Evolutionary conservation across 2,797 vertebrate species (phyloP).

Genomic region (Scarus forsteni): DNA sequence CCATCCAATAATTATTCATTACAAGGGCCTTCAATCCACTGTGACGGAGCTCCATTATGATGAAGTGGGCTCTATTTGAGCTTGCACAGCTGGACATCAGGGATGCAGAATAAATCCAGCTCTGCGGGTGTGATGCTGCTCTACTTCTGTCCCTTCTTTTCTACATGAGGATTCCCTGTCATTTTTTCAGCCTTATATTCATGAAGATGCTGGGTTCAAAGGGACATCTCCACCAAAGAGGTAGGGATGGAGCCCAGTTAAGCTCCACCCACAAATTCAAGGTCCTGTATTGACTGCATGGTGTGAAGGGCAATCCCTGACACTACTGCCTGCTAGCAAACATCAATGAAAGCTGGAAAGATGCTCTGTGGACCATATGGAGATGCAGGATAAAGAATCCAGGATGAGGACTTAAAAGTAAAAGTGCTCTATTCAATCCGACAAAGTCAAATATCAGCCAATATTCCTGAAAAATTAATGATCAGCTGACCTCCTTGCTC

Average conservation of each 20-base stretch:
- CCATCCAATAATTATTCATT: slow-evolving; percentile 82
- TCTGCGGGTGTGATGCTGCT: slow-evolving; percentile 43
- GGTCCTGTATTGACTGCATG: neutral
- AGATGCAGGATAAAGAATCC: neutral
- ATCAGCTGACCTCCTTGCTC: no score
- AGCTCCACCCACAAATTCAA: neutral
- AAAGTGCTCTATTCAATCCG: no score
- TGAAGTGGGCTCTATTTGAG: slow-evolving; percentile 77
- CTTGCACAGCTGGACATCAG: slow-evolving; percentile 73
- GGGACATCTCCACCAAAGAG: neutral
- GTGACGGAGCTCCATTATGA: slow-evolving; percentile 83
- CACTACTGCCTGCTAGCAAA: neutral
- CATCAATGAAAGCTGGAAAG: neutral
- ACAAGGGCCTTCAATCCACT: slow-evolving; percentile 79
- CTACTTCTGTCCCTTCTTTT: slow-evolving; percentile 38
- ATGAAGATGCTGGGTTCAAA: slow-evolving; percentile 1
- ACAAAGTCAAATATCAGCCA: no score
- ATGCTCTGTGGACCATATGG: no score
- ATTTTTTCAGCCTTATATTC: slow-evolving; percentile 30
- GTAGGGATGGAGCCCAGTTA: neutral
- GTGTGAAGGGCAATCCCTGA: neutral
- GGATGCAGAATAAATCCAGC: slow-evolving; percentile 43
- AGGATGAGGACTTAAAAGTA: neutral
- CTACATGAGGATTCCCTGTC: slow-evolving; percentile 13
- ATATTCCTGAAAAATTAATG: no score